Conservation (phyloP, 2,113 vertebrate genomes). For the Oceanites oceanicus region DNA sequence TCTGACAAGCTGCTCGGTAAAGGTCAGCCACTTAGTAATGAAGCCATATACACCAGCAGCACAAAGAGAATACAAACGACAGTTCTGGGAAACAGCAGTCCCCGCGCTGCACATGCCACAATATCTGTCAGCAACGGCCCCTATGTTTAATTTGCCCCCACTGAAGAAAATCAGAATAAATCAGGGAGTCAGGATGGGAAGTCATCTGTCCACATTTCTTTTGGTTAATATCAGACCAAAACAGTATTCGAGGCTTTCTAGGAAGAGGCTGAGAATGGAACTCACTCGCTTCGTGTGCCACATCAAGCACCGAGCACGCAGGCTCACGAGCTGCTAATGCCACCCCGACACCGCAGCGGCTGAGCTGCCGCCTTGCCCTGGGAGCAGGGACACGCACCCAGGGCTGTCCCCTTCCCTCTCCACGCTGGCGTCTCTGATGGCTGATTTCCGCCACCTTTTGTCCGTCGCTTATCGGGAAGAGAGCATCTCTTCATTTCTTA, state of each 20-base stretch:
- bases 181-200: background rate
- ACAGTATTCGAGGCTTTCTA: background rate
- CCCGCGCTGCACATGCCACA: background rate
- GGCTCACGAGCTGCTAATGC: rapidly evolving
- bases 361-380: background rate
- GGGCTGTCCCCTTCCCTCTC: background rate
- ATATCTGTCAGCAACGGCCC: background rate
- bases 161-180: background rate
- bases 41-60: background rate
- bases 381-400: background rate
- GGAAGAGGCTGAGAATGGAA: background rate
- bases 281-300: background rate
- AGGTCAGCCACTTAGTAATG: background rate
- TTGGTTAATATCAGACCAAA: background rate
- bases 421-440: rapidly evolving
- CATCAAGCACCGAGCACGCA: rapidly evolving
- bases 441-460: background rate
- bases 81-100: background rate
- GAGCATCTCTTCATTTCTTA: background rate
- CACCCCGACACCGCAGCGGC: rapidly evolving
- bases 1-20: background rate
- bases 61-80: background rate
- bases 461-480: rapidly evolving
- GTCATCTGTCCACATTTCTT: background rate
- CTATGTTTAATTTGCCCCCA: background rate